Percentiles rank a stretch among this genome's conserved stretches.
Evolutionary conservation across 2,797 vertebrate species (phyloP).

Genomic region (Cygnus olor): DNA sequence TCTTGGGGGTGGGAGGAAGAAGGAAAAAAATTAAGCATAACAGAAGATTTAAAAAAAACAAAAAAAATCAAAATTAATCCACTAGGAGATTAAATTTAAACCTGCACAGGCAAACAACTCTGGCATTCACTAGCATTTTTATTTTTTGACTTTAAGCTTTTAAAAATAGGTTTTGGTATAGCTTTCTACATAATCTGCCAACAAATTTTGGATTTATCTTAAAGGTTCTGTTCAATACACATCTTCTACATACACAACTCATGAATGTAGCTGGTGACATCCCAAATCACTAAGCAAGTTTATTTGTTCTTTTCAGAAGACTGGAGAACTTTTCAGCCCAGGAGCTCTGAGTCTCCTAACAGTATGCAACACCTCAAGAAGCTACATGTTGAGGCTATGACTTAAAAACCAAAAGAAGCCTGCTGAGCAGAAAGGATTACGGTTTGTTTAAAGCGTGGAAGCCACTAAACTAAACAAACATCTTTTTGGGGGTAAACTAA

Average conservation of each 20-base stretch:
- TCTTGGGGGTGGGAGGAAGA: not conserved
- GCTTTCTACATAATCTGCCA: not conserved
- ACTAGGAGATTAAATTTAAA: not conserved
- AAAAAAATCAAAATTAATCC: not conserved
- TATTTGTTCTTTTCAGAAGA: not conserved
- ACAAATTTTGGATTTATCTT: not conserved
- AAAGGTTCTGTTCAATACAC: not conserved
- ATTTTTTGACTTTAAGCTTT: not conserved
- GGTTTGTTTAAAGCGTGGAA: not conserved
- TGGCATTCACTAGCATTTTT: not conserved
- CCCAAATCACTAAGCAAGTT: not conserved
- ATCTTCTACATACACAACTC: not conserved
- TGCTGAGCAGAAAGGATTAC: not conserved
- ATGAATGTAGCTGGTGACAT: not conserved
- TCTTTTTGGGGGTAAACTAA: not conserved
- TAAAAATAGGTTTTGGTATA: not conserved
- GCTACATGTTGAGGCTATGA: not conserved
- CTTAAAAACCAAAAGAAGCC: not conserved
- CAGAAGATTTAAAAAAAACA: not conserved
- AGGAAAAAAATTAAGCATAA: not conserved
- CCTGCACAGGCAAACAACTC: not conserved
- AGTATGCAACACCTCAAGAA: not conserved
- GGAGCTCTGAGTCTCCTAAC: not conserved
- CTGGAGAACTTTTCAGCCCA: not conserved
- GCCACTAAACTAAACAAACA: not conserved